Conservation (phyloP, 1,140 invertebrate species). For the Monomorium pharaonis region DNA sequence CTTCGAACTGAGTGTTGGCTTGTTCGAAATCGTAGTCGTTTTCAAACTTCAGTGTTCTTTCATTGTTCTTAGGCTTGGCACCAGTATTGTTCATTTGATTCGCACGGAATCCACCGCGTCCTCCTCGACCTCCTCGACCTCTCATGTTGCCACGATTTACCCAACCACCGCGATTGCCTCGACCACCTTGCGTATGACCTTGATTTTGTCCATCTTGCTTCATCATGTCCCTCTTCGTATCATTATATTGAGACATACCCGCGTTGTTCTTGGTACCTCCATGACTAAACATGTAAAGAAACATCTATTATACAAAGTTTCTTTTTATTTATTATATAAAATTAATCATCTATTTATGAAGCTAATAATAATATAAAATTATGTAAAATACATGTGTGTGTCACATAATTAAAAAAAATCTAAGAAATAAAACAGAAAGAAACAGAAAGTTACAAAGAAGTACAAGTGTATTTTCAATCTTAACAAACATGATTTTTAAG, state of each 20-base stretch:
- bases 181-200: constrained; percentile 81
- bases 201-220: constrained; percentile 77
- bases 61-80: constrained; percentile 87
- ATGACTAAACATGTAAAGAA: constrained; percentile 65
- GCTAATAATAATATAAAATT: constrained; percentile 1
- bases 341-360: not conserved
- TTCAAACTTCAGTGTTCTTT: constrained; percentile 93
- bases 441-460: not conserved
- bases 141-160: constrained; percentile 82
- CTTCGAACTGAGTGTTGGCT: constrained; percentile 98
- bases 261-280: constrained; percentile 78
- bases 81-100: constrained; percentile 78
- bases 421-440: not conserved
- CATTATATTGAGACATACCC: constrained; percentile 81
- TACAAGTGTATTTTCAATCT: not conserved
- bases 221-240: constrained; percentile 76
- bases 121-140: constrained; percentile 80
- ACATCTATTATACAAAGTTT: not conserved
- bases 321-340: too few relatives aligned
- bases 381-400: not conserved
- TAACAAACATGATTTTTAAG: not conserved
- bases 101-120: constrained; percentile 79
- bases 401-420: not conserved
- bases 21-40: constrained; percentile 99
- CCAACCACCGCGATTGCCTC: constrained; percentile 85